Evolutionary conservation across 2,888 invertebrate genomes (phyloP), one percentile per base, ranked within the genome.

Genomic region (Apoderus coryli): DNA sequence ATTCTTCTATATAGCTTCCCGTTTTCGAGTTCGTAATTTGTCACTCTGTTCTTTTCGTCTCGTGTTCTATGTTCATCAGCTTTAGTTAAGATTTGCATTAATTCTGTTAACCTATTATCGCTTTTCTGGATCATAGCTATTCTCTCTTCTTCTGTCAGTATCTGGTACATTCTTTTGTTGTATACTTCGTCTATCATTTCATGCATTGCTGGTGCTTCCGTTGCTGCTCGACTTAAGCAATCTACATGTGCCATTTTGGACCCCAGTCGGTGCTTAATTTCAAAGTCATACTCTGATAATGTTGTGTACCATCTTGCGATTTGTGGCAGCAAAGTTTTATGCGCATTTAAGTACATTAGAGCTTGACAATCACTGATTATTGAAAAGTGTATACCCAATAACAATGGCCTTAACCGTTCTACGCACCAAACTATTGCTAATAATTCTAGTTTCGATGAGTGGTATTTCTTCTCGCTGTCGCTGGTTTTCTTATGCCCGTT

Each of bases 341-440:
- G n/a, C n/a, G n/a, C n/a, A n/a, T n/a, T n/a, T n/a, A n/a, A n/a
- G n/a, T n/a, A 42, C 1, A 42, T 30, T 3, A 48, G 22, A 2
- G 45, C 44, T 32, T 45, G 44, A 29, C 46, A 46, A 35, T 50
- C 49, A 0, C 44, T 48, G 1, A 46, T 31, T 4, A 51, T 33
- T 13, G 34, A 46, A 27, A 49, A 44, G 16, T 31, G 25, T 4
- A 47, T 40, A 3, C 42, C 42, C 10, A 47, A 29, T 4, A 47
- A 24, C 23, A 46, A 39, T n/a, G 37, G 24, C 9, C 45, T 22
- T 16, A 47, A 39, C 16, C 44, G 38, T 10, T 45, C 38, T 0
- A 46, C 12, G 0, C 40, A 31, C 30, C 45, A 46, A 2, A 49
- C 37, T 5, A 49, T 36, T 1, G 48, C 48, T 19, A 49, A 14